A percentile compares a stretch with the other conserved stretches of the same genome.
Conservation (phyloP, 2,888 invertebrate species). For the Erebia ligea region DNA sequence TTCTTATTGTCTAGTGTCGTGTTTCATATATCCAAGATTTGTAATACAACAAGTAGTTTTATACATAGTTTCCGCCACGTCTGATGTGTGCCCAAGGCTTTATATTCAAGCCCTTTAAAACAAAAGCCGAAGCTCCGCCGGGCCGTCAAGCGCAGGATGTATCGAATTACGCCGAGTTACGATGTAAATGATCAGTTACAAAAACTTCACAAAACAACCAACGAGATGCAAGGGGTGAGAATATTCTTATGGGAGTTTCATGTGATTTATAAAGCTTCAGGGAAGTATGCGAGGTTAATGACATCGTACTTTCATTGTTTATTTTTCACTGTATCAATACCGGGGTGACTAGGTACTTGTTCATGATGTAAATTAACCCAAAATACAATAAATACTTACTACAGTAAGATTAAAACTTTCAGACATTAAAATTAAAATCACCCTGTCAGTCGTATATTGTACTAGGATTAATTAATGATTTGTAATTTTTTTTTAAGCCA, state of each 20-base stretch:
- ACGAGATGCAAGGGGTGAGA: constrained; percentile 66
- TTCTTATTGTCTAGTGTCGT: too few species aligned
- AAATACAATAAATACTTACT: neutral
- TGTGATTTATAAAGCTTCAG: constrained; percentile 78
- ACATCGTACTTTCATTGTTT: constrained; percentile 40
- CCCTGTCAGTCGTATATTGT: too few species aligned
- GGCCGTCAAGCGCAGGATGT: constrained; percentile 75
- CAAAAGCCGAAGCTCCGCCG: constrained; percentile 46
- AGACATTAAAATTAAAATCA: too few species aligned
- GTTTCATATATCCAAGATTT: too few species aligned
- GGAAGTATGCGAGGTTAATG: constrained; percentile 58
- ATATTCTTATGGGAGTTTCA: constrained; percentile 69
- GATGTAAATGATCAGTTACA: constrained; percentile 77
- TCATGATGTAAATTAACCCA: neutral
- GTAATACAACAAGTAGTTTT: too few species aligned
- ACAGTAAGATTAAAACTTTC: neutral
- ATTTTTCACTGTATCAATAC: constrained; percentile 35
- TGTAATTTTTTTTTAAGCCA: too few species aligned
- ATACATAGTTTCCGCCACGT: neutral
- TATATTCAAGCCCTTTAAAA: constrained; percentile 33
- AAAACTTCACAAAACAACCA: constrained; percentile 65
- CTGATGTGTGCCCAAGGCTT: neutral
- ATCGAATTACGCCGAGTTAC: constrained; percentile 76
- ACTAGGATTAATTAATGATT: too few species aligned
- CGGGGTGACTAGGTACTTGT: neutral